Evolutionary conservation across 2,113 vertebrate species (phyloP).

Genomic region (Sebastes fasciatus): DNA sequence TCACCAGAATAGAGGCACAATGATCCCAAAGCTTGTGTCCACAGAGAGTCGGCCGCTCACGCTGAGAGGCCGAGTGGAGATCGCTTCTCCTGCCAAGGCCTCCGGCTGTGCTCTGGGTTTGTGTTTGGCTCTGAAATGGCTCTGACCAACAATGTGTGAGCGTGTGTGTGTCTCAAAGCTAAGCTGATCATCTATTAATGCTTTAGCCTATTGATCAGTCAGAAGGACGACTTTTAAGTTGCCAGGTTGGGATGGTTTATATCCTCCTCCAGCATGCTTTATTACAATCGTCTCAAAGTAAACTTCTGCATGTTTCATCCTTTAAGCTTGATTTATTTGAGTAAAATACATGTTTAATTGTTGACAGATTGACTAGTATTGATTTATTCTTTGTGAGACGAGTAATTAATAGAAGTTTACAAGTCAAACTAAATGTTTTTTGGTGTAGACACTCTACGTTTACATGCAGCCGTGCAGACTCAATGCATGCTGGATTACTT

Average conservation of each 20-base stretch:
- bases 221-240: not conserved
- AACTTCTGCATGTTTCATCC: too few species aligned
- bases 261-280: not conserved
- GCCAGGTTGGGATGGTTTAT: not conserved
- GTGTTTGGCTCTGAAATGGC: slow-evolving; percentile 37
- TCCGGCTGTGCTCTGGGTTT: slow-evolving; percentile 60
- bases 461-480: too few species aligned
- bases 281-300: too few species aligned
- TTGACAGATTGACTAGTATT: too few species aligned
- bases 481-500: too few species aligned
- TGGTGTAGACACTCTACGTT: too few species aligned
- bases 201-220: not conserved
- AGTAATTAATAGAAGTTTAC: too few species aligned
- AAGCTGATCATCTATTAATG: not conserved
- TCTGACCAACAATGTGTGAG: slow-evolving; percentile 25
- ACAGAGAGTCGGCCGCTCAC: slow-evolving; percentile 26
- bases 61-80: slow-evolving; percentile 44
- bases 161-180: not conserved
- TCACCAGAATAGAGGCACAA: slow-evolving; percentile 8
- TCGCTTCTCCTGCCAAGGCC: slow-evolving; percentile 50
- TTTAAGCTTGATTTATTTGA: too few species aligned
- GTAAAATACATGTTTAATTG: too few species aligned
- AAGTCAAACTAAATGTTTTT: too few species aligned
- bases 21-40: slow-evolving; percentile 21
- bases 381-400: too few species aligned